A percentile compares a stretch with the other conserved stretches of the same genome.
These are phyloP conservation scores for Aegotheles bennettii DNA, from an alignment of 2,113 vertebrate genomes.

Conservation along the genomic window DNA sequence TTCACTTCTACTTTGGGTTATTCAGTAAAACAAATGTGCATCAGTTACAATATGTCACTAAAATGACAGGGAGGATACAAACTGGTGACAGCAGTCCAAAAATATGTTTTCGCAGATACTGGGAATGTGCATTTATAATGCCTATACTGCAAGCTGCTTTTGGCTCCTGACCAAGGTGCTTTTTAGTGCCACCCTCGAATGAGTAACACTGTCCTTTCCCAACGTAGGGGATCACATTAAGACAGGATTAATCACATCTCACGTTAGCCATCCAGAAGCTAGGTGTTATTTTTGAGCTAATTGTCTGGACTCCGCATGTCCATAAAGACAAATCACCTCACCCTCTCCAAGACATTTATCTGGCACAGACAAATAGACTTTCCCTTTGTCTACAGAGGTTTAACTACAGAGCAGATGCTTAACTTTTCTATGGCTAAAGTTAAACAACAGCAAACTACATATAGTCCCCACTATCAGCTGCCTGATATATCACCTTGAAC, in stretches of 20 bases:
- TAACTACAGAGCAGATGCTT: neutral
- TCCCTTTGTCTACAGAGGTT: neutral
- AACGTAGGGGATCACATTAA: accelerated
- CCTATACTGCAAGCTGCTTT: neutral
- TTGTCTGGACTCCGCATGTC: accelerated
- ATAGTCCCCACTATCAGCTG: neutral
- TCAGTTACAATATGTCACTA: neutral
- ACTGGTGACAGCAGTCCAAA: neutral
- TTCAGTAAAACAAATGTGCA: neutral
- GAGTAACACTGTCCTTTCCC: accelerated
- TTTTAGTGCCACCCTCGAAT: neutral
- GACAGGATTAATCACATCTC: neutral
- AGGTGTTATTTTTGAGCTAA: neutral
- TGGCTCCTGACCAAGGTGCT: accelerated
- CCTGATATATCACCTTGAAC: neutral
- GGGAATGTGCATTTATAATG: neutral
- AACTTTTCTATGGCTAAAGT: neutral
- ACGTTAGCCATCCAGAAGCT: neutral
- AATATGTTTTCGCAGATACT: neutral
- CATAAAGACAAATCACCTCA: neutral
- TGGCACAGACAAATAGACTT: neutral
- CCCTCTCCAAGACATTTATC: neutral
- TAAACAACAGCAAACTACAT: neutral
- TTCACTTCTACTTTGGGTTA: constrained; percentile 3
- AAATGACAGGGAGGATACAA: neutral